A percentile compares a stretch with the other conserved stretches of the same genome.
Evolutionary conservation across 2,113 vertebrate species (phyloP).

Genomic region (Sarotherodon lohbergeri): DNA sequence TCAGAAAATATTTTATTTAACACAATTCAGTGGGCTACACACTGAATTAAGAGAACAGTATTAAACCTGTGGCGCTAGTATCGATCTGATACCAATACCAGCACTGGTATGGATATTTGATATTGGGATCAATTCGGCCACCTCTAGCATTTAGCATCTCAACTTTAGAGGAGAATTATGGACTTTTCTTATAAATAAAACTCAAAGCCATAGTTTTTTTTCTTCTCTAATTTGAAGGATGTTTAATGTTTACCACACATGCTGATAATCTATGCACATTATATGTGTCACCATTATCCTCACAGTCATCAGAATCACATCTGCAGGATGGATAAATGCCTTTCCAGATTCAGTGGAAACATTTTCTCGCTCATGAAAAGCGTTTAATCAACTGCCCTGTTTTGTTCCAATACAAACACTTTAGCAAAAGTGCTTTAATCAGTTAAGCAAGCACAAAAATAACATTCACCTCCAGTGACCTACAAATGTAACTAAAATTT

Average conservation of each 20-base stretch:
- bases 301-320: background rate
- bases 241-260: background rate
- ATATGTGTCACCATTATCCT: background rate
- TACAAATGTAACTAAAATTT: constrained; percentile 9
- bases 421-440: constrained; percentile 18
- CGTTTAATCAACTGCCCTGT: background rate
- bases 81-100: background rate
- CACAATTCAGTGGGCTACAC: background rate
- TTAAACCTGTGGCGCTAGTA: background rate
- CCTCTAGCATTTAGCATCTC: background rate
- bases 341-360: background rate
- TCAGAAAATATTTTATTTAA: background rate
- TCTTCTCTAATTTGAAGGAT: background rate
- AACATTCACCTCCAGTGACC: constrained; percentile 7
- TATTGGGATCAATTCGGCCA: background rate
- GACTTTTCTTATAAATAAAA: background rate
- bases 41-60: background rate
- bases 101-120: background rate
- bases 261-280: background rate
- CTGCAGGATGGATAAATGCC: background rate
- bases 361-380: background rate
- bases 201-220: background rate
- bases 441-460: background rate
- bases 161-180: background rate
- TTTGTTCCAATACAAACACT: background rate